Percentiles rank a stretch among this genome's conserved stretches.
Evolutionary conservation across 1,140 invertebrate species (phyloP).

Genomic region (Caenorhabditis briggsae): DNA sequence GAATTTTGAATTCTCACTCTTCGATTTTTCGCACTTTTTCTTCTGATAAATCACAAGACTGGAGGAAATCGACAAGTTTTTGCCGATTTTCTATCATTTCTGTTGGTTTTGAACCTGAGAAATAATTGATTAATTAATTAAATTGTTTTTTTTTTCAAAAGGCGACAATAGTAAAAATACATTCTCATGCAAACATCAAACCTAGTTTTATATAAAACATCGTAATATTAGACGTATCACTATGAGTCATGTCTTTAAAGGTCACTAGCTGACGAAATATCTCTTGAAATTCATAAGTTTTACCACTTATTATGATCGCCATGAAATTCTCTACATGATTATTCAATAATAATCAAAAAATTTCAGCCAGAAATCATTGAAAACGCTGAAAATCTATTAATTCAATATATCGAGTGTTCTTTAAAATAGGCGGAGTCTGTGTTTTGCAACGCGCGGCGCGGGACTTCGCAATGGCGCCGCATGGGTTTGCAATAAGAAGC

Average conservation of each 20-base stretch:
- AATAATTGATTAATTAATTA: not conserved
- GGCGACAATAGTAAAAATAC: too few relatives aligned
- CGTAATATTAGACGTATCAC: too few relatives aligned
- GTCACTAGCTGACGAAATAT: too few relatives aligned
- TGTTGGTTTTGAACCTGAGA: conserved; percentile 4
- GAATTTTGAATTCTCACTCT: not conserved
- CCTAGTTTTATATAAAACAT: too few relatives aligned
- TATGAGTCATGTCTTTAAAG: too few relatives aligned
- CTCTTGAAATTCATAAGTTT: too few relatives aligned
- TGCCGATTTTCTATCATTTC: conserved; percentile 4
- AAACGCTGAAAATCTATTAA: not conserved
- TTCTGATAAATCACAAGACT: conserved; percentile 31
- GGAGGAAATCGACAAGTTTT: conserved; percentile 22
- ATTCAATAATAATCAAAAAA: not conserved
- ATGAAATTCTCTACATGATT: not conserved
- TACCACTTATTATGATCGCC: not conserved
- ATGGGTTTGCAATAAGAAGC: not conserved
- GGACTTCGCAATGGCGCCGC: not conserved
- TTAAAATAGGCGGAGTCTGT: not conserved
- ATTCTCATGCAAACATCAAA: too few relatives aligned
- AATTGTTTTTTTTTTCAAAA: too few relatives aligned
- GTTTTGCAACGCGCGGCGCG: not conserved
- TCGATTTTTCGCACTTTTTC: conserved; percentile 4
- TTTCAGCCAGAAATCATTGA: not conserved
- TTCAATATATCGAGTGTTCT: not conserved